Conservation (phyloP, 1,140 invertebrate species). For the Gonatopus flavifemur region DNA sequence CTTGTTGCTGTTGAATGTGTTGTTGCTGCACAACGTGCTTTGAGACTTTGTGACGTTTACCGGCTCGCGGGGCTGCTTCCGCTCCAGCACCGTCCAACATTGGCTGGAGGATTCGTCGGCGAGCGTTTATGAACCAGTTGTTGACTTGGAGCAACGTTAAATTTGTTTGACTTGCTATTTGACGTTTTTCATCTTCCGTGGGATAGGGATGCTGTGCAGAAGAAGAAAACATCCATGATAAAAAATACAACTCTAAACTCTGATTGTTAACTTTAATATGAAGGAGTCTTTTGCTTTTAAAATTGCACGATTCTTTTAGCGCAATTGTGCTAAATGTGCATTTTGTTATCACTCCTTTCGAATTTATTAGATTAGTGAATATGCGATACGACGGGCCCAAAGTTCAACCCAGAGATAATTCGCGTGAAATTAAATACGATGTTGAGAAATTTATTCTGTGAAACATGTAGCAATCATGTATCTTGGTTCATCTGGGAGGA, state of each 20-base stretch:
- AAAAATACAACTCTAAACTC: background rate
- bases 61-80: conserved; percentile 40
- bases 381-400: too few species aligned
- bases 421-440: too few species aligned
- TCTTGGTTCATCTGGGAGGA: too few species aligned
- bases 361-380: too few species aligned
- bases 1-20: conserved; percentile 30
- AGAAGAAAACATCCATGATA: conserved; percentile 19
- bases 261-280: background rate
- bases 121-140: conserved; percentile 94
- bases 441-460: too few species aligned
- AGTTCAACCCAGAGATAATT: too few species aligned
- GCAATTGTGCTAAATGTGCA: too few species aligned
- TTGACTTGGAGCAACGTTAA: conserved; percentile 82
- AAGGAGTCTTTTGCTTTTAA: too few species aligned
- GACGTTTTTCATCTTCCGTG: conserved; percentile 89
- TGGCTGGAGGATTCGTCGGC: conserved; percentile 87
- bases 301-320: too few species aligned
- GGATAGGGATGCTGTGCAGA: conserved; percentile 91
- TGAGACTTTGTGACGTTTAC: conserved; percentile 46
- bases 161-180: conserved; percentile 85
- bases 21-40: conserved; percentile 44
- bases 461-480: too few species aligned
- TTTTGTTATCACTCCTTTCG: too few species aligned
- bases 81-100: conserved; percentile 75